Percentiles rank a stretch among this genome's conserved stretches.
These are phyloP conservation scores for Fragum whitleyi DNA, from an alignment of 2,888 invertebrate genomes.

Conservation along the genomic window DNA sequence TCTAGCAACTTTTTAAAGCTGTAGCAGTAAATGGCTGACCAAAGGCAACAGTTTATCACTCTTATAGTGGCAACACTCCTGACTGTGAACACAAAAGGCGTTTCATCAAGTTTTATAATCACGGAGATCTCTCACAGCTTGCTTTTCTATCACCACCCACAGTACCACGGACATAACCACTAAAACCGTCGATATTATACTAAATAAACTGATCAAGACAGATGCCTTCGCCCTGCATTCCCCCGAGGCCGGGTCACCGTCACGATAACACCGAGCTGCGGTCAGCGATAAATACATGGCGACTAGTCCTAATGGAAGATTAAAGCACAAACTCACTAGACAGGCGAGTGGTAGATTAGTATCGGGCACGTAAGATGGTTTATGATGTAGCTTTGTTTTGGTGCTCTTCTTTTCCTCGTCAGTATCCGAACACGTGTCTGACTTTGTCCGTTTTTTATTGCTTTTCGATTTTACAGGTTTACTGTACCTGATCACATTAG, in stretches of 20 bases:
- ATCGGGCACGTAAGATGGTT: slow-evolving; percentile 59
- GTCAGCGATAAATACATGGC: slow-evolving; percentile 71
- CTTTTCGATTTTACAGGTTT: slow-evolving; percentile 33
- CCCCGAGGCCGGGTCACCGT: slow-evolving; percentile 62
- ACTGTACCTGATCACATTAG: slow-evolving; percentile 42
- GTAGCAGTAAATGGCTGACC: not conserved
- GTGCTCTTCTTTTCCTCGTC: slow-evolving; percentile 6
- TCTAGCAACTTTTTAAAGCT: no score
- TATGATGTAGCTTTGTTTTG: slow-evolving; percentile 7
- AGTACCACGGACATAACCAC: slow-evolving; percentile 69
- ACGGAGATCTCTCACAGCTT: slow-evolving; percentile 38
- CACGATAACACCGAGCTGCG: slow-evolving; percentile 68
- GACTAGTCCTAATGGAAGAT: slow-evolving; percentile 66
- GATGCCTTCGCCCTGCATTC: slow-evolving; percentile 64
- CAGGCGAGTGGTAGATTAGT: slow-evolving; percentile 71
- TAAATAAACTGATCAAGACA: slow-evolving; percentile 66
- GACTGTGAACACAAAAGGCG: not conserved
- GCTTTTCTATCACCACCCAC: slow-evolving; percentile 58
- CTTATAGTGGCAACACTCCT: not conserved
- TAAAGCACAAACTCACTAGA: slow-evolving; percentile 72
- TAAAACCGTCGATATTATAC: slow-evolving; percentile 70
- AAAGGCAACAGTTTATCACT: not conserved
- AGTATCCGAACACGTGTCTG: slow-evolving; percentile 3
- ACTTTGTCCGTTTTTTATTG: slow-evolving; percentile 41
- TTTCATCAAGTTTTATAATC: slow-evolving; percentile 19